These are phyloP conservation scores for Hypotaenidia philippensis DNA, from an alignment of 2,797 vertebrate genomes.

Conservation along the genomic window DNA sequence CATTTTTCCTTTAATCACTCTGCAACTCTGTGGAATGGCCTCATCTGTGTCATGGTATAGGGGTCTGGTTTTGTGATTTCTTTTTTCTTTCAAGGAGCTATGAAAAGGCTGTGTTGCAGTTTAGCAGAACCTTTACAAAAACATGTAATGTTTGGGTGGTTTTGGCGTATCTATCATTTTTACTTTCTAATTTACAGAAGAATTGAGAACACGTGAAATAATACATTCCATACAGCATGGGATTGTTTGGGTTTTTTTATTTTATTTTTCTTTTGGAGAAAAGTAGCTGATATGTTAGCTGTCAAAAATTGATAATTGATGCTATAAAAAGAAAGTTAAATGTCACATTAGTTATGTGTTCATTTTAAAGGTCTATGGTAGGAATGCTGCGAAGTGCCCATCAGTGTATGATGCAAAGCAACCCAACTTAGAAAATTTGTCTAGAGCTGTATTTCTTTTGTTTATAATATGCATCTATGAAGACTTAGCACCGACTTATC, in stretches of 20 bases:
- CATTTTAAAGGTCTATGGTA: constrained; percentile 52
- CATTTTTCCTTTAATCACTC: not conserved
- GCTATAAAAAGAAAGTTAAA: constrained; percentile 51
- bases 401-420: constrained; percentile 54
- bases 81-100: not conserved
- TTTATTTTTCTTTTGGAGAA: not conserved
- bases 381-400: constrained; percentile 60
- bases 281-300: not conserved
- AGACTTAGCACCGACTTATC: constrained; percentile 55
- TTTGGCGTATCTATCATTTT: constrained; percentile 18
- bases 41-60: not conserved
- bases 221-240: not conserved
- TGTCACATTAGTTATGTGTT: constrained; percentile 50
- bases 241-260: not conserved
- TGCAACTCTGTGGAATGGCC: not conserved
- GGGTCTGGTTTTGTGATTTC: too few relatives aligned
- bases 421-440: constrained; percentile 62
- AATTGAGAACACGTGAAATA: not conserved
- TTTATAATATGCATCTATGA: constrained; percentile 60
- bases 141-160: not conserved
- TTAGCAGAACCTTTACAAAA: not conserved
- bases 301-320: constrained; percentile 64
- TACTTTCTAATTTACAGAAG: not conserved
- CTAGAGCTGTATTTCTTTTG: constrained; percentile 56
- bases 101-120: not conserved